These are phyloP conservation scores for Pelobates cultripes DNA, from an alignment of 2,797 vertebrate species.

Conservation along the genomic window DNA sequence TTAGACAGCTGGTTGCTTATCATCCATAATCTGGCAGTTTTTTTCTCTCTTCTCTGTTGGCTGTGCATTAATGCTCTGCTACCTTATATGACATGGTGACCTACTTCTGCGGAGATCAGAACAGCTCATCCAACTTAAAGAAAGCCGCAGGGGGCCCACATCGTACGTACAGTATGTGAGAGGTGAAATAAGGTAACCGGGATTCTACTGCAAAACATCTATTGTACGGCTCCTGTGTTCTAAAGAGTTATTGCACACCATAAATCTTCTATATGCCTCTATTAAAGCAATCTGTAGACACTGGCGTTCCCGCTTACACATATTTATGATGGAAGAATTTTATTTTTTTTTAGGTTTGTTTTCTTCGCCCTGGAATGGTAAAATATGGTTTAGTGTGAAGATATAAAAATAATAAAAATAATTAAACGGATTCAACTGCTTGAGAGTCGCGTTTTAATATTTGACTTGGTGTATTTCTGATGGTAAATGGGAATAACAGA, in stretches of 20 bases:
- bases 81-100: slow-evolving; percentile 70
- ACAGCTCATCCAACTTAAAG: slow-evolving; percentile 53
- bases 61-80: slow-evolving; percentile 49
- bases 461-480: too few relatives aligned
- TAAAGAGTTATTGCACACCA: slow-evolving; percentile 19
- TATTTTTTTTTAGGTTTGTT: too few relatives aligned
- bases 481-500: too few relatives aligned
- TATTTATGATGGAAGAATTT: slow-evolving; percentile 19
- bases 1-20: slow-evolving; percentile 53
- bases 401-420: too few relatives aligned
- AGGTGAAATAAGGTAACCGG: slow-evolving; percentile 53
- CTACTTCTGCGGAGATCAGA: slow-evolving; percentile 62
- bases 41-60: slow-evolving; percentile 39
- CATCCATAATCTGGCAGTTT: slow-evolving; percentile 38
- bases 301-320: slow-evolving; percentile 15
- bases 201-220: slow-evolving; percentile 41
- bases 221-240: slow-evolving; percentile 36
- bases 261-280: slow-evolving; percentile 26
- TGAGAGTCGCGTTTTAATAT: too few relatives aligned
- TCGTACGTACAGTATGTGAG: slow-evolving; percentile 40
- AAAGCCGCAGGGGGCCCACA: slow-evolving; percentile 51
- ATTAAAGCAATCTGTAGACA: slow-evolving; percentile 9
- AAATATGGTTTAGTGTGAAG: too few relatives aligned
- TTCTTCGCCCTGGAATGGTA: too few relatives aligned
- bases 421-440: too few relatives aligned